Evolutionary conservation across 2,888 invertebrate genomes (phyloP).

Genomic region (Deroplatys truncata): DNA sequence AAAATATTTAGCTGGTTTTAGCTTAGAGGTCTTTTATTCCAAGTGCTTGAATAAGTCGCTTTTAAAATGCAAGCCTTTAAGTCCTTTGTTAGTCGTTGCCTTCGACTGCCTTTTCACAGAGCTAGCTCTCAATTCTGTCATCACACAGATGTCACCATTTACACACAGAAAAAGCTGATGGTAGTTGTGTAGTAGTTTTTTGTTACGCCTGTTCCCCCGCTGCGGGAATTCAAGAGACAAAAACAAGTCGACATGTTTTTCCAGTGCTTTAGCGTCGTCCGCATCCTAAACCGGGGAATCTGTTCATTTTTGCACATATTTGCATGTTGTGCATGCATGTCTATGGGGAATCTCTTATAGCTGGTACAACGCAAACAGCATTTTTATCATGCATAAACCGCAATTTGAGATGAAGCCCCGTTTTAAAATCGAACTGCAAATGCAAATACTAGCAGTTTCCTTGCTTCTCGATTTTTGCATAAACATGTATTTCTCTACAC

Average conservation of each 20-base stretch:
- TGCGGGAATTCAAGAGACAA: not conserved
- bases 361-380: not conserved
- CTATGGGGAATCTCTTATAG: not conserved
- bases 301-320: not conserved
- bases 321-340: not conserved
- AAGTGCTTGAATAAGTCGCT: not conserved
- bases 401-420: not conserved
- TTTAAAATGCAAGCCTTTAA: not conserved
- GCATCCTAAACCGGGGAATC: not conserved
- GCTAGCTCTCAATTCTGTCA: not conserved
- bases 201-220: not conserved
- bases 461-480: not conserved
- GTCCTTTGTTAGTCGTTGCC: not conserved
- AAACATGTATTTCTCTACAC: no score
- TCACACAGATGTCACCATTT: not conserved
- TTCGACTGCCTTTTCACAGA: not conserved
- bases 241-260: not conserved
- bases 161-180: not conserved
- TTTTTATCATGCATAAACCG: not conserved
- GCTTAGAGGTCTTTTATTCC: not conserved
- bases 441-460: not conserved
- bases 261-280: not conserved
- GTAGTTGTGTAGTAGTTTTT: not conserved
- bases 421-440: not conserved
- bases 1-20: not conserved